These are phyloP conservation scores for Seriola rivoliana DNA, from an alignment of 2,113 vertebrate genomes.

Conservation along the genomic window DNA sequence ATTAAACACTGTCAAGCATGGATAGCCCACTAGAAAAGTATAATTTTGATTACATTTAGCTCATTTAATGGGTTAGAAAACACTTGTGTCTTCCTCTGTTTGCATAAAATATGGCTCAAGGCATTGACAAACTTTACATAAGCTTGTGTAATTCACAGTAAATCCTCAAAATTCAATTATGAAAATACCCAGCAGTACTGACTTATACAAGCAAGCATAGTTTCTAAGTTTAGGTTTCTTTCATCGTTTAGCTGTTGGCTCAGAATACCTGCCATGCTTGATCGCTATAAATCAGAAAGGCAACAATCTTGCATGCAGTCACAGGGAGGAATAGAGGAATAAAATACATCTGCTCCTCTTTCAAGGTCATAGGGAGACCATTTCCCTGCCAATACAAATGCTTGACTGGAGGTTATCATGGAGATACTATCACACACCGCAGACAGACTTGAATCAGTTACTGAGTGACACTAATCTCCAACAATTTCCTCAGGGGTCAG, in stretches of 20 bases:
- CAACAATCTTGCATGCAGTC: constrained; percentile 35
- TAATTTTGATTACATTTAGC: neutral
- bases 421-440: constrained; percentile 41
- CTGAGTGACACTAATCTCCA: constrained; percentile 48
- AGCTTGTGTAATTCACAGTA: constrained; percentile 2
- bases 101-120: neutral
- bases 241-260: constrained; percentile 47
- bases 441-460: constrained; percentile 2
- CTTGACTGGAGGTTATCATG: constrained; percentile 37
- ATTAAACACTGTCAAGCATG: neutral
- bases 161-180: constrained; percentile 22
- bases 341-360: constrained; percentile 8
- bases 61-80: neutral
- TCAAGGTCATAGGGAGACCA: constrained; percentile 35
- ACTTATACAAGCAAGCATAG: constrained; percentile 13
- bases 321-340: neutral
- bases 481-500: constrained; percentile 26
- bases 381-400: constrained; percentile 7
- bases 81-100: neutral
- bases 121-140: constrained; percentile 7
- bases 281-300: constrained; percentile 51
- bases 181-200: constrained; percentile 23
- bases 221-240: constrained; percentile 46
- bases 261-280: constrained; percentile 27
- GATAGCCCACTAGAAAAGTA: neutral